These are phyloP conservation scores for Lepidurus arcticus DNA, from an alignment of 1,140 invertebrate genomes.

Conservation along the genomic window DNA sequence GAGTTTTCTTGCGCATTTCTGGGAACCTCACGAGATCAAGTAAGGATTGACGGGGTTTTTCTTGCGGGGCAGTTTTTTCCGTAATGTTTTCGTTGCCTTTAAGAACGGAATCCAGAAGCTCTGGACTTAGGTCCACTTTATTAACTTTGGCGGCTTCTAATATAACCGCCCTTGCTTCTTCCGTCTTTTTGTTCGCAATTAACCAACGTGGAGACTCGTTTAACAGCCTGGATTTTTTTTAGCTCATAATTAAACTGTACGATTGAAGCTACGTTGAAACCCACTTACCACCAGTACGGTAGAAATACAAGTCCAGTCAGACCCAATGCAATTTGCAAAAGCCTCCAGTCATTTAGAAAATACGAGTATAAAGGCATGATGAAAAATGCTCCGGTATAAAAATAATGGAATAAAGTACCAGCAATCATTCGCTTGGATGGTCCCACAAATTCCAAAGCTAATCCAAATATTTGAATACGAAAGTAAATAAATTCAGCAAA, in stretches of 20 bases:
- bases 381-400: conserved; percentile 70
- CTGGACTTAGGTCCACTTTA: conserved; percentile 19
- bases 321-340: conserved; percentile 64
- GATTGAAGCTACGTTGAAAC: neutral
- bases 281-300: conserved; percentile 67
- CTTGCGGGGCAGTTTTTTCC: neutral
- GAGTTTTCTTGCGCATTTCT: conserved; percentile 39
- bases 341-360: conserved; percentile 66
- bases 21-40: neutral
- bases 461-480: too few relatives aligned
- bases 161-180: conserved; percentile 42
- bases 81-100: neutral
- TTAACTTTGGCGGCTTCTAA: conserved; percentile 40
- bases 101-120: neutral
- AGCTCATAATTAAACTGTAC: neutral
- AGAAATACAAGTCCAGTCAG: conserved; percentile 64
- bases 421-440: conserved; percentile 64
- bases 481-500: too few relatives aligned
- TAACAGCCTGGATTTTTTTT: neutral
- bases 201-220: conserved; percentile 47
- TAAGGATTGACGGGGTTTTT: neutral
- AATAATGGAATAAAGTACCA: conserved; percentile 67
- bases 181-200: conserved; percentile 42
- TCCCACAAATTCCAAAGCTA: conserved; percentile 79
- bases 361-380: conserved; percentile 64